Conservation (phyloP, 2,888 invertebrate species). For the Acleris holmiana region DNA sequence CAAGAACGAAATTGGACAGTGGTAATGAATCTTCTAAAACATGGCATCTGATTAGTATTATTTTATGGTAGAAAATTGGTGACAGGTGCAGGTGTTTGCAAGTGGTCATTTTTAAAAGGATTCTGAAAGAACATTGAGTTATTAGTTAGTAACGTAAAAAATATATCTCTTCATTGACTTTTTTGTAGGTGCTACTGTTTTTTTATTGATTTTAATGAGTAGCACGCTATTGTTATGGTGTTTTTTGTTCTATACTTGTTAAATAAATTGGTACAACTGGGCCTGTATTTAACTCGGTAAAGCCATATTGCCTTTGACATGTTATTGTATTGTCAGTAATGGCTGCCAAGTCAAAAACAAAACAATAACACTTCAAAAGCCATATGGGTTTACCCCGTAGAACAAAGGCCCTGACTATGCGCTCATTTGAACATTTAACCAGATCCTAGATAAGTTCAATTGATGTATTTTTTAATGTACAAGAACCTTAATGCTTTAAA, state of each 20-base stretch:
- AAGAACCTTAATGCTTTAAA: neutral
- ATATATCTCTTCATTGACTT: constrained; percentile 5
- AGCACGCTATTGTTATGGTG: neutral
- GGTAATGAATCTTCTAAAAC: constrained; percentile 69
- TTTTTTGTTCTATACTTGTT: neutral
- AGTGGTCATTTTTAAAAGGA: constrained; percentile 57
- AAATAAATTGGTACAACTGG: neutral
- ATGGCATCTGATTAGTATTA: constrained; percentile 66
- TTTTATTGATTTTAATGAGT: neutral
- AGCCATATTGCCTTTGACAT: too few relatives aligned
- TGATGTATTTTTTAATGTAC: neutral
- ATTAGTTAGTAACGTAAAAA: constrained; percentile 55
- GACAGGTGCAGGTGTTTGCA: constrained; percentile 63
- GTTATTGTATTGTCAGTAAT: too few relatives aligned
- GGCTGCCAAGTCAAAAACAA: too few relatives aligned
- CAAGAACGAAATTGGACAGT: constrained; percentile 51
- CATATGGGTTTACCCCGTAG: too few relatives aligned
- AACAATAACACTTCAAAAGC: too few relatives aligned
- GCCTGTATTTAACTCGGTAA: too few relatives aligned
- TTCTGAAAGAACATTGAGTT: constrained; percentile 61
- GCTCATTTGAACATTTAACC: too few relatives aligned
- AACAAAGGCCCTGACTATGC: too few relatives aligned
- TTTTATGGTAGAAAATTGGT: constrained; percentile 62
- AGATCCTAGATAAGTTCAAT: too few relatives aligned
- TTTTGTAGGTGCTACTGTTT: constrained; percentile 28